Evolutionary conservation across 2,888 invertebrate species (phyloP), one percentile per base, ranked within the genome.

Genomic region (Fissipunctia ypsillon): DNA sequence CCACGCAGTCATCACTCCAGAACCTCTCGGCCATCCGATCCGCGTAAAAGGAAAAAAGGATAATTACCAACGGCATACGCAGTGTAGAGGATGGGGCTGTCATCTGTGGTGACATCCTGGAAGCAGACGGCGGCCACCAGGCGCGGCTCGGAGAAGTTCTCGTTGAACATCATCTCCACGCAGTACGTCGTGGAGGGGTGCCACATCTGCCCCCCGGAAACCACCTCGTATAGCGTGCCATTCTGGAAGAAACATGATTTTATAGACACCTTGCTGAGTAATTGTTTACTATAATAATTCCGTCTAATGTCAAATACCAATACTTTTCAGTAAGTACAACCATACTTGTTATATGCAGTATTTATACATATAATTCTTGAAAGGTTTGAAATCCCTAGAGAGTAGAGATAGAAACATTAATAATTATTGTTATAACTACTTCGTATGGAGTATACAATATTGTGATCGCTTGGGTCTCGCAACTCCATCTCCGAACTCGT

Each of bases 61-160:
- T 19, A 86, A 92, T 91, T 82, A 95, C 96, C 95, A 60, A 94
- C 78, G 60, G 93, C 95, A 84, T 96, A 95, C 3, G 93, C 93
- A 2, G 90, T 91, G 81, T 94, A 94, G 12, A 96, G 84, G 0
- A 87, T 72, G 0, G 87, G 73, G 63, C 93, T 93, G 84, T 95
- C 95, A 66, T 91, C 94, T 0, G 86, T 77, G 2, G 31, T 68
- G 10, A 56, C 73, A 0, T 84, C 84, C 0, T 92, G 91, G 75
- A 90, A 94, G 86, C 96, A 95, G 28, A 95, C 92, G 2, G 89
- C 92, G 2, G 94, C 94, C 6, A 94, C 88, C 54, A 95, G 80
- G 5, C 92, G 84, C 2, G 92, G 89, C 2, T 89, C 81, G 1
- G 83, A 81, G 2, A 89, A 82, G 4, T 73, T 74, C 59, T 88